Conservation (phyloP, 2,888 invertebrate species). For the Gnatocerus cornutus region DNA sequence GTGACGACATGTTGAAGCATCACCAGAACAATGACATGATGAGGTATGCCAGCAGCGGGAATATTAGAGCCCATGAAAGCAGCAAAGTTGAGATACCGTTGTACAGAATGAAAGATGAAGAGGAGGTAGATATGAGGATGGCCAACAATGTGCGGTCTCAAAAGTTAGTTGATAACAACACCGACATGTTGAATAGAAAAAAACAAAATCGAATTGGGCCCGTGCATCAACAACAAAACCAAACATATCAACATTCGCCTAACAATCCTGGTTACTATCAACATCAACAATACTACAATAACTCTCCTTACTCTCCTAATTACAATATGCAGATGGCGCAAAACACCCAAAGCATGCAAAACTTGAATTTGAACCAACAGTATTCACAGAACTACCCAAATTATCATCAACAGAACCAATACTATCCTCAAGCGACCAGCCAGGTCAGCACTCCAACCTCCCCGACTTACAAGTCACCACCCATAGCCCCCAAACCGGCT, state of each 20-base stretch:
- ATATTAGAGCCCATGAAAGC: conserved; percentile 66
- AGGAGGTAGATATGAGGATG: conserved; percentile 53
- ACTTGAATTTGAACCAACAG: conserved; percentile 64
- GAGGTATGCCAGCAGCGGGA: conserved; percentile 68
- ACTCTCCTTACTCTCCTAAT: conserved; percentile 36
- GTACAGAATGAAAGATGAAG: conserved; percentile 54
- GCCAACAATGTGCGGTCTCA: conserved; percentile 56
- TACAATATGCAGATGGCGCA: conserved; percentile 65
- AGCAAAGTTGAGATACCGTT: conserved; percentile 61
- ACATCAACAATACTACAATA: conserved; percentile 57
- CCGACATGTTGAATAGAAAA: conserved; percentile 74
- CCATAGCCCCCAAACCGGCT: conserved; percentile 75
- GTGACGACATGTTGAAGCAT: conserved; percentile 68
- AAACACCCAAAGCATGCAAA: conserved; percentile 68
- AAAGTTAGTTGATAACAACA: conserved; percentile 78
- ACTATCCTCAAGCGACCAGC: conserved; percentile 55
- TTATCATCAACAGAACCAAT: conserved; percentile 52
- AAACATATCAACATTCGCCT: conserved; percentile 55
- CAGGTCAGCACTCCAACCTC: conserved; percentile 64
- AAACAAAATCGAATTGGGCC: conserved; percentile 73
- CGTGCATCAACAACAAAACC: conserved; percentile 61
- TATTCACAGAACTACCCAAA: conserved; percentile 51
- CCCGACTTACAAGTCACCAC: conserved; percentile 70
- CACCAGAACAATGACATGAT: conserved; percentile 60
- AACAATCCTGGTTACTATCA: conserved; percentile 51